Conservation (phyloP, 2,113 vertebrate species). For the Pelvicachromis taeniatus region DNA sequence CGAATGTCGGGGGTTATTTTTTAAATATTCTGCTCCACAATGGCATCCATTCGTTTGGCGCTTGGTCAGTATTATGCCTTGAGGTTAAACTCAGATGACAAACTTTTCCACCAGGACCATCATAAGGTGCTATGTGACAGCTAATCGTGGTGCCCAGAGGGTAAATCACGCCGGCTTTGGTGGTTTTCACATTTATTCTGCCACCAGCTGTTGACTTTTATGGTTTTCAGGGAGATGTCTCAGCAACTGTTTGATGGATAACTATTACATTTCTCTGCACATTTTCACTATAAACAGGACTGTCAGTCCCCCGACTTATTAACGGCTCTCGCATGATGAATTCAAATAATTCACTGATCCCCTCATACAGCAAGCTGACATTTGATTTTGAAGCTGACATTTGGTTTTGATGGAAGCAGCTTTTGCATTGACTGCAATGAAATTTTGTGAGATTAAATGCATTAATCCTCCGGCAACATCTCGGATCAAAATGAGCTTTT, state of each 20-base stretch:
- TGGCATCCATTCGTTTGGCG: not conserved
- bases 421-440: not conserved
- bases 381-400: not conserved
- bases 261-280: not conserved
- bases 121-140: not conserved
- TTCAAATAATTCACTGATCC: not conserved
- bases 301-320: not conserved
- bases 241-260: not conserved
- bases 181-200: not conserved
- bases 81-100: not conserved
- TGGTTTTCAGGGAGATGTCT: not conserved
- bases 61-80: not conserved
- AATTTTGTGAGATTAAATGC: not conserved
- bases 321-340: not conserved
- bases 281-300: not conserved
- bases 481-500: not conserved
- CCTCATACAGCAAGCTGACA: not conserved
- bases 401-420: not conserved
- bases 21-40: not conserved
- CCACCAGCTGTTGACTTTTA: not conserved
- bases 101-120: not conserved
- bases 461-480: not conserved
- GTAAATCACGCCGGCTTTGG: not conserved
- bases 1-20: fast-evolving
- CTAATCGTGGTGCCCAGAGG: not conserved